Evolutionary conservation across 2,888 invertebrate species (phyloP).

Genomic region (Branchellion lobata): DNA sequence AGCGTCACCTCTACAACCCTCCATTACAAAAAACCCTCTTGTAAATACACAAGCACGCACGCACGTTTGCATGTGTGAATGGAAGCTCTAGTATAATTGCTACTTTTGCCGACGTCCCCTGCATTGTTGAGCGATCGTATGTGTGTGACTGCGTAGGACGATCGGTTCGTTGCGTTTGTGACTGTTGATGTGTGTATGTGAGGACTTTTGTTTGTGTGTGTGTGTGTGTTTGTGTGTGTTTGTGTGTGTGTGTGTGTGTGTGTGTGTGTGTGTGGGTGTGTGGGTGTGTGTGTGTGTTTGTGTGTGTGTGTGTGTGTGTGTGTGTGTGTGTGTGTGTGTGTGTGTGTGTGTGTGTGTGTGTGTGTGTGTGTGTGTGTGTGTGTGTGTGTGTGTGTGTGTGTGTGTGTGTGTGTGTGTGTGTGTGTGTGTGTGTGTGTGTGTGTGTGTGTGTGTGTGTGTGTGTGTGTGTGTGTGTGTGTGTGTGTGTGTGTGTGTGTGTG

Average conservation of each 20-base stretch:
- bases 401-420: conserved; percentile 25
- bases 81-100: no score
- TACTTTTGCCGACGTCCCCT: background rate
- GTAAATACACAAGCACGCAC: no score
- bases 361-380: conserved; percentile 17
- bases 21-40: no score
- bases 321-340: conserved; percentile 9
- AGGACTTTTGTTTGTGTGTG: background rate
- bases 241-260: conserved; percentile 15
- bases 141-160: background rate
- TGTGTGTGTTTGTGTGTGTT: background rate
- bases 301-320: conserved; percentile 1
- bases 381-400: conserved; percentile 20
- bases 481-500: background rate
- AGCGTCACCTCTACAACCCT: no score
- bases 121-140: background rate
- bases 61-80: no score
- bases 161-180: background rate
- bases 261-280: background rate
- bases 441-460: background rate
- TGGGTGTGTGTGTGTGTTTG: conserved; percentile 5
- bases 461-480: background rate
- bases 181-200: background rate
- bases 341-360: conserved; percentile 7
- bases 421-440: conserved; percentile 3